A percentile compares a stretch with the other conserved stretches of the same genome.
phyloP scores from a whole-genome alignment of 2,113 vertebrate genomes.

The Sorex araneus region DNA sequence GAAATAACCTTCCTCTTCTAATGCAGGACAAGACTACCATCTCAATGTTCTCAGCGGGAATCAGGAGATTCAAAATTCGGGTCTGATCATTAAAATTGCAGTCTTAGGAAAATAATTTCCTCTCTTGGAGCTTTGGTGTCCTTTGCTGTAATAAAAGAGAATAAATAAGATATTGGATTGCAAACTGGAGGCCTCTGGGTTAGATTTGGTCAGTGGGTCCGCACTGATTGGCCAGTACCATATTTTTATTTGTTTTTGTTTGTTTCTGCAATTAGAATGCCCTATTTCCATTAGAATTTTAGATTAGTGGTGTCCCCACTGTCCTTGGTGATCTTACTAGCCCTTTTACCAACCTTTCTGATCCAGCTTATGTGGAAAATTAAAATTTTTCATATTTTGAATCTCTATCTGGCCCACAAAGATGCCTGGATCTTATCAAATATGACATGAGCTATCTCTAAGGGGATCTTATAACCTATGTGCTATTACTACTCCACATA shows the following conservation, averaged over 20 bases:
- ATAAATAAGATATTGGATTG: slow-evolving; percentile 37
- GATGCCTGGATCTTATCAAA: slow-evolving; percentile 26
- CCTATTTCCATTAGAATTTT: slow-evolving; percentile 24
- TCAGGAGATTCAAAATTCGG: slow-evolving; percentile 24
- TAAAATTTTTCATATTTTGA: slow-evolving; percentile 34
- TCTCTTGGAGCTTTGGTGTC: background rate
- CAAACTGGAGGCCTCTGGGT: background rate
- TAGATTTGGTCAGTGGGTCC: slow-evolving; percentile 2
- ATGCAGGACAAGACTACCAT: background rate
- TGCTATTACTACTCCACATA: background rate
- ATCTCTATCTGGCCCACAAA: slow-evolving; percentile 24
- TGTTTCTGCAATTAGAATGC: slow-evolving; percentile 16
- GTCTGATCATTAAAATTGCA: slow-evolving; percentile 29
- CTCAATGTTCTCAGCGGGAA: background rate
- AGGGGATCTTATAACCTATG: slow-evolving; percentile 6
- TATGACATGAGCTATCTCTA: background rate
- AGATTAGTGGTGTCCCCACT: background rate
- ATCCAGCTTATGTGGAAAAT: background rate
- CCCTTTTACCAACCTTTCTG: background rate
- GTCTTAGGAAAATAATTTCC: slow-evolving; percentile 54
- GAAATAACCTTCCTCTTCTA: slow-evolving; percentile 6
- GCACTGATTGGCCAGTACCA: background rate
- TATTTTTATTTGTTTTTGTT: slow-evolving; percentile 27
- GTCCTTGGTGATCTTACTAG: slow-evolving; percentile 10
- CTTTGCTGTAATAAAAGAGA: slow-evolving; percentile 38